Base-by-base conservation (phyloP, 1,140 invertebrate species). In the Aphelinus certus region DNA sequence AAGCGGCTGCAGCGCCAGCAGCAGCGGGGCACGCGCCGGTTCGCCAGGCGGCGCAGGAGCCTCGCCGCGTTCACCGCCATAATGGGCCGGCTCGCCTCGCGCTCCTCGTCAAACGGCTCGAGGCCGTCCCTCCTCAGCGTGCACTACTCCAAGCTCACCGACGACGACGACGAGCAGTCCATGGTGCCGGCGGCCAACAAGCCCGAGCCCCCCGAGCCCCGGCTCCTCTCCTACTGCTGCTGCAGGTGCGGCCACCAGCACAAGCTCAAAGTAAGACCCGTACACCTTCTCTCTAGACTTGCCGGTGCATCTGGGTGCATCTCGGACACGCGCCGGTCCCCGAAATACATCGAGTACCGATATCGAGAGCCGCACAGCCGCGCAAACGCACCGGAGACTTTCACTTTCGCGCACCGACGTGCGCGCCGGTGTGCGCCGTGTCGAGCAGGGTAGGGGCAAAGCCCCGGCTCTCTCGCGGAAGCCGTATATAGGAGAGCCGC, bases 161-260 rank as follows among this genome's bases (percentile, higher is more conserved):
- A 92, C 81, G 90, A 92, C 66, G 88, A 88, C 78, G 79, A 85
- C 73, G 83, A 88, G 79, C 82, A 88, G 77, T 49, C 43, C 26
- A 58, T 49, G 6, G 7, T 43, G 7, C 9, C 26, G 26, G 26
- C 3, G 5, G 46, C 7, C 66, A 64, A 4, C 1, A 82, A 83
- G 81, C 83, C 85, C 67, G 87, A 89, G 77, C 84, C 88, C 66
- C 82, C 86, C 5, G 81, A 90, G 49, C 90, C 90, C 69, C 90
- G 91, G 78, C 91, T 90, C 81, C 86, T 91, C 83, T 91, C 91
- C 56, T 92, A 92, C 82, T 91, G 89, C 77, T 92, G 91, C 83
- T 89, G 90, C 78, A 90, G 90, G 78, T 92, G 91, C 77, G 91
- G 91, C 60, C 91, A 91, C 84, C 89, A 87, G 77, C 91, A 92